Evolutionary conservation across 2,113 vertebrate genomes (phyloP).

Genomic region (Chamaea fasciata): DNA sequence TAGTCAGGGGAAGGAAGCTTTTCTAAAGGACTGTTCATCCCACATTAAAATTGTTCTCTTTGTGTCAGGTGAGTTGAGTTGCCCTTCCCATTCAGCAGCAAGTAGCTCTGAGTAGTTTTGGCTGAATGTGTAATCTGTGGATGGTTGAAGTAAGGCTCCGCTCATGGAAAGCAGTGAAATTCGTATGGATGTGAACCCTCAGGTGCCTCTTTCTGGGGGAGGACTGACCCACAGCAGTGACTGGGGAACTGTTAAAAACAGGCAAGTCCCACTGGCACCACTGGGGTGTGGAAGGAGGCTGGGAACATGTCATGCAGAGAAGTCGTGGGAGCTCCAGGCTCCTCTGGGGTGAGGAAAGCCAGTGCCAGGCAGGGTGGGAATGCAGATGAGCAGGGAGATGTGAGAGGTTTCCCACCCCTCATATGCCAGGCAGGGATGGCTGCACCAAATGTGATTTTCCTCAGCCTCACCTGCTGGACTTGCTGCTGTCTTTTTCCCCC

Average conservation of each 20-base stretch:
- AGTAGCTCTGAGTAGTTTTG: background rate
- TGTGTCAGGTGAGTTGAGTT: background rate
- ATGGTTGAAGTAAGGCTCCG: background rate
- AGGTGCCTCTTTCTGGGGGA: background rate
- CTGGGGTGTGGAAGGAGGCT: background rate
- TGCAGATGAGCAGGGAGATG: background rate
- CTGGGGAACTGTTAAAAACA: background rate
- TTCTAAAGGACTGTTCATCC: background rate
- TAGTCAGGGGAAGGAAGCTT: background rate
- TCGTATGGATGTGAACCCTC: rapidly evolving
- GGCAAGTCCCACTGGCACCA: rapidly evolving
- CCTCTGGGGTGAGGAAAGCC: background rate
- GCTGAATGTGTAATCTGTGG: background rate
- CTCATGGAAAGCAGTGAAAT: background rate
- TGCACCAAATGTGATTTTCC: background rate
- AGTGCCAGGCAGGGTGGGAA: background rate
- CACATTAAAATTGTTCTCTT: background rate
- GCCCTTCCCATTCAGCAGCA: background rate
- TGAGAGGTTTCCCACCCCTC: background rate
- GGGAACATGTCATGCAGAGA: rapidly evolving
- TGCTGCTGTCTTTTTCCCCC: background rate
- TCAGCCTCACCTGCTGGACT: background rate
- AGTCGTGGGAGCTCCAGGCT: background rate
- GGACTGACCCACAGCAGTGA: background rate
- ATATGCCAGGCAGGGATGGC: background rate